Percentiles rank a stretch among this genome's conserved stretches.
These are phyloP conservation scores for Apamea epomidion DNA, from an alignment of 2,888 invertebrate genomes.

Conservation along the genomic window DNA sequence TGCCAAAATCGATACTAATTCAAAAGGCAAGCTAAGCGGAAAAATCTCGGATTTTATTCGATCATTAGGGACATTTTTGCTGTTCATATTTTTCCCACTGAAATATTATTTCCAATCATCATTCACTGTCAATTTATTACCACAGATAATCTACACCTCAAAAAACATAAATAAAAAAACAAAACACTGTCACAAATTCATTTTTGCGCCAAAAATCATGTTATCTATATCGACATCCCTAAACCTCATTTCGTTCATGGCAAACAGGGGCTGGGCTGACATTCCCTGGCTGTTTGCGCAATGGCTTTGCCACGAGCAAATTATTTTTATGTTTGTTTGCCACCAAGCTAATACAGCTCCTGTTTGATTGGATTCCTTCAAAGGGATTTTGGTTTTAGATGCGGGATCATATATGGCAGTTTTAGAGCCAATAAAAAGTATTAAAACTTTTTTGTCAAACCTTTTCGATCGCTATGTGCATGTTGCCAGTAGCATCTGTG, in stretches of 20 bases:
- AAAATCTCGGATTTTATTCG: constrained; percentile 6
- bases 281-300: constrained; percentile 53
- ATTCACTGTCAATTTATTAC: background rate
- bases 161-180: background rate
- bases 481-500: constrained; percentile 6
- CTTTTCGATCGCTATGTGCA: background rate
- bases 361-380: constrained; percentile 51
- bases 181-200: background rate
- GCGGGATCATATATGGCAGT: background rate
- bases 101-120: background rate
- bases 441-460: background rate
- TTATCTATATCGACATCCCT: constrained; percentile 36
- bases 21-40: background rate
- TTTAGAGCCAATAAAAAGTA: background rate
- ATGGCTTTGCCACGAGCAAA: constrained; percentile 45
- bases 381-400: constrained; percentile 13
- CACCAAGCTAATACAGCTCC: constrained; percentile 40
- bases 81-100: constrained; percentile 2
- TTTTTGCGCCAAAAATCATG: constrained; percentile 5
- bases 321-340: constrained; percentile 62
- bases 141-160: background rate
- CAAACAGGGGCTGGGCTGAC: constrained; percentile 57
- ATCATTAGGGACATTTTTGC: background rate
- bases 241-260: constrained; percentile 29
- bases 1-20: constrained; percentile 17